Evolutionary conservation across 2,888 invertebrate genomes (phyloP), one percentile per base, ranked within the genome.

Genomic region (Leucania comma): DNA sequence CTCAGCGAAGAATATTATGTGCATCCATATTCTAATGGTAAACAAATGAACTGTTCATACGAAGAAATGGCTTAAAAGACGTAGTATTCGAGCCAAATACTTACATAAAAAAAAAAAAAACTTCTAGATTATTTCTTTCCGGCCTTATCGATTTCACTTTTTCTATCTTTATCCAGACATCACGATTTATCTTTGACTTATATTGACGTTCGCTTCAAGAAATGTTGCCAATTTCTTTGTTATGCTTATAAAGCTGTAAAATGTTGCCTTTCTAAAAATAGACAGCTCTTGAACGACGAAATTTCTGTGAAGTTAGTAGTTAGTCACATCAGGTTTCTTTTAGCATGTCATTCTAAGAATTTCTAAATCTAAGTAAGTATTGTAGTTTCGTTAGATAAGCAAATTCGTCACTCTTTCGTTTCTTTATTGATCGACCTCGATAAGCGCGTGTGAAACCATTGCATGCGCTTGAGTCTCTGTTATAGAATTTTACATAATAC

Each of bases 391-490:
- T 78, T 66, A 72, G 63, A 64, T 69, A 75, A 72, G 72, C 50
- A 68, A 66, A 74, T 76, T 75, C 60, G 68, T 71, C 66, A 73
- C 57, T 63, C 51, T 50, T 64, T 67, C 59, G 38, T 62, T 57
- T 59, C 51, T 57, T 54, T 72, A 70, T 64, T 35, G 68, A 73
- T 59, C 48, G 75, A 58, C 70, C 63, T 75, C 73, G 71, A 72
- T 74, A 62, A 29, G 42, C 26, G 61, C 60, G 72, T 76, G 73
- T 68, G 64, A 68, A 80, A 75, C 73, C 72, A 75, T 58, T 58
- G 61, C 12, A 17, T 72, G 71, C 77, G 81, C 73, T 29, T 53
- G 72, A 70, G 72, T 73, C 63, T 22, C 42, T 42, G 42, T 42
- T 42, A 20, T 17, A 20, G 42, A 17, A 42, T 42, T 42, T 42